These are phyloP conservation scores for Sericinus montela DNA, from an alignment of 2,888 invertebrate species.

Conservation along the genomic window DNA sequence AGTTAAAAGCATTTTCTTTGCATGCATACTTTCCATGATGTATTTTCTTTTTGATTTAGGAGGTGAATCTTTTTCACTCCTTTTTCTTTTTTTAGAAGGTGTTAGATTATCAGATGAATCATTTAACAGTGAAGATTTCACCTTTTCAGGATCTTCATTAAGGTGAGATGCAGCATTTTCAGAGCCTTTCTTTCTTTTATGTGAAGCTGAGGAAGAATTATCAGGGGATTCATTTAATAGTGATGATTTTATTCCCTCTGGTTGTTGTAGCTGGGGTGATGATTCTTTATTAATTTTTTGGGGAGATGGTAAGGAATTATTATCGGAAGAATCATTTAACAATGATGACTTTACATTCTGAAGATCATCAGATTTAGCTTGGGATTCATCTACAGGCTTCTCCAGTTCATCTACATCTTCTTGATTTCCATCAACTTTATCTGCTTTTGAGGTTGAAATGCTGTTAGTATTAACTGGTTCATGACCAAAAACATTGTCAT, in stretches of 20 bases:
- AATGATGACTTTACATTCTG: slow-evolving; percentile 29
- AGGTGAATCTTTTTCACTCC: slow-evolving; percentile 25
- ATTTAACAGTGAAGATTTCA: slow-evolving; percentile 26
- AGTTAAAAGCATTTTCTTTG: slow-evolving; percentile 52
- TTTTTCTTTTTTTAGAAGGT: slow-evolving; percentile 25
- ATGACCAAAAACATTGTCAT: slow-evolving; percentile 9
- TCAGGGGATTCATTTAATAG: slow-evolving; percentile 27
- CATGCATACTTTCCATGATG: slow-evolving; percentile 53
- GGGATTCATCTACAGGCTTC: not conserved
- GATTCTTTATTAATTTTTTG: slow-evolving; percentile 2
- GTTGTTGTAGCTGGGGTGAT: no score
- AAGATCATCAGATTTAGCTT: not conserved
- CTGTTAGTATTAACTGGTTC: not conserved
- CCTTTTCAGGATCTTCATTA: slow-evolving; percentile 17
- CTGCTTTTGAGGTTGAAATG: not conserved
- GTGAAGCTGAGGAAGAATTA: not conserved
- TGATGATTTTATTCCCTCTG: slow-evolving; percentile 1
- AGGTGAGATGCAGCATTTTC: slow-evolving; percentile 20
- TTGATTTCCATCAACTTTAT: not conserved
- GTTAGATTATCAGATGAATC: slow-evolving; percentile 21
- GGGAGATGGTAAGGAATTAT: slow-evolving; percentile 23
- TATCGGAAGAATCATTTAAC: slow-evolving; percentile 29
- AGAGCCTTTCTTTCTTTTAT: slow-evolving; percentile 9
- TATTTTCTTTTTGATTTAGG: slow-evolving; percentile 43
- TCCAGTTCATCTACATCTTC: no score